Percentiles rank a stretch among this genome's conserved stretches.
These are phyloP conservation scores for Leucoraja erinaceus DNA, from an alignment of 2,113 vertebrate species.

Conservation along the genomic window DNA sequence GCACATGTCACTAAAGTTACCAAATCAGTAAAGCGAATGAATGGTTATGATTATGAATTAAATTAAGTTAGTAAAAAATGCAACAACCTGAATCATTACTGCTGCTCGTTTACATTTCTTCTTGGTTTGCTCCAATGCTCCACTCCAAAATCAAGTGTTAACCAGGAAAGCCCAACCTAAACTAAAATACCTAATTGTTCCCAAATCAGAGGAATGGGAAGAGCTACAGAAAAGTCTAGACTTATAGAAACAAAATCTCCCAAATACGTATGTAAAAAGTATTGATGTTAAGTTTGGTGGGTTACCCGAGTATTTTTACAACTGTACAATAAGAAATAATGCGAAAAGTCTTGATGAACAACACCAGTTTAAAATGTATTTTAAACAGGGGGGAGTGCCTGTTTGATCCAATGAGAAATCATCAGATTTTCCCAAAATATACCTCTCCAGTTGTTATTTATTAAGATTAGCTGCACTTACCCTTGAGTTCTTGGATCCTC, in stretches of 20 bases:
- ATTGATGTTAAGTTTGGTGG: not conserved
- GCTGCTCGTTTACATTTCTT: not conserved
- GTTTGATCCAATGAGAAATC: not conserved
- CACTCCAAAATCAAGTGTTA: not conserved
- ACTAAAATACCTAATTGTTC: not conserved
- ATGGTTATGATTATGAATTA: not conserved
- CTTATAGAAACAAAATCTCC: not conserved
- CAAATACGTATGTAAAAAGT: not conserved
- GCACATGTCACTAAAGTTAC: not conserved
- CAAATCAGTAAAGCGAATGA: not conserved
- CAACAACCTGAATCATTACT: not conserved
- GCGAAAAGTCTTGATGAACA: not conserved
- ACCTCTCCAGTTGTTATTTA: not conserved
- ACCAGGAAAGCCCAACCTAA: not conserved
- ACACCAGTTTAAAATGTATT: not conserved
- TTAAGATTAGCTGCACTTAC: slow-evolving; percentile 58
- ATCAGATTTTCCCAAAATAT: not conserved
- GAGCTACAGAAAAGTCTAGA: not conserved
- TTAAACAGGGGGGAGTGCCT: not conserved
- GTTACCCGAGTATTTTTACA: not conserved
- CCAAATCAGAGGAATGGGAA: not conserved
- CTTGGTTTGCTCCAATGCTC: not conserved
- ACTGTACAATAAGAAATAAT: not conserved
- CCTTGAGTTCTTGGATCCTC: slow-evolving; percentile 95
- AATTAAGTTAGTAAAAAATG: not conserved